Evolutionary conservation across 2,888 invertebrate genomes (phyloP).

Genomic region (Kuschelorhynchus macadamiae): DNA sequence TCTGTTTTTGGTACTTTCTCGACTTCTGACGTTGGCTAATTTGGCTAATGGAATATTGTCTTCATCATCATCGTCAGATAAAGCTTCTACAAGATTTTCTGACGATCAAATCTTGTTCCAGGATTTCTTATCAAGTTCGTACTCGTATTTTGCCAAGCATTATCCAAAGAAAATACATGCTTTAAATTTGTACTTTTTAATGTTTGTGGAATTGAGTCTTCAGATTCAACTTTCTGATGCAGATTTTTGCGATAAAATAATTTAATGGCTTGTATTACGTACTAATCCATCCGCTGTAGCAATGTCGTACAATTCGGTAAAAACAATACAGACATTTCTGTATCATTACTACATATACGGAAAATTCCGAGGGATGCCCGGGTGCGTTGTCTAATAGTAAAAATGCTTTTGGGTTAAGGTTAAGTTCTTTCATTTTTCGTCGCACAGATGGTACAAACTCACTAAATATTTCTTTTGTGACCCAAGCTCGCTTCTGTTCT

Average conservation of each 20-base stretch:
- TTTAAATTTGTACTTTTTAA: conserved; percentile 1
- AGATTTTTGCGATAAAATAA: conserved; percentile 14
- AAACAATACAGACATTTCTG: conserved; percentile 4
- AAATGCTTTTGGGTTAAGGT: background rate
- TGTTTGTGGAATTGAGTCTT: background rate
- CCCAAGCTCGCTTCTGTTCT: conserved; percentile 15
- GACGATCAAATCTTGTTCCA: too few relatives aligned
- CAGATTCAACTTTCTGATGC: conserved; percentile 1
- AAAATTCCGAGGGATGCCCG: conserved; percentile 13
- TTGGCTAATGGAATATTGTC: too few relatives aligned
- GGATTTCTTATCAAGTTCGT: too few relatives aligned
- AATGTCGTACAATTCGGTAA: conserved; percentile 28
- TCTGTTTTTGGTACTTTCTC: too few relatives aligned
- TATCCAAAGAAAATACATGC: conserved; percentile 10
- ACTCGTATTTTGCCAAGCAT: conserved; percentile 12
- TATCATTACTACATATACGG: conserved; percentile 20
- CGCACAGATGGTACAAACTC: conserved; percentile 14
- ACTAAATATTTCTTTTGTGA: conserved; percentile 12
- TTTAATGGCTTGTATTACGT: conserved; percentile 25
- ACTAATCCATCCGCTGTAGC: conserved; percentile 26
- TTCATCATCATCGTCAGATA: too few relatives aligned
- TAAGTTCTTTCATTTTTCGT: conserved; percentile 11
- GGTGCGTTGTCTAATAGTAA: conserved; percentile 8
- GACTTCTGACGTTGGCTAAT: background rate
- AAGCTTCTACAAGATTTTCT: too few relatives aligned